Base-by-base conservation (phyloP, 2,888 invertebrate genomes). In the Sphaerophoria rueppellii region DNA sequence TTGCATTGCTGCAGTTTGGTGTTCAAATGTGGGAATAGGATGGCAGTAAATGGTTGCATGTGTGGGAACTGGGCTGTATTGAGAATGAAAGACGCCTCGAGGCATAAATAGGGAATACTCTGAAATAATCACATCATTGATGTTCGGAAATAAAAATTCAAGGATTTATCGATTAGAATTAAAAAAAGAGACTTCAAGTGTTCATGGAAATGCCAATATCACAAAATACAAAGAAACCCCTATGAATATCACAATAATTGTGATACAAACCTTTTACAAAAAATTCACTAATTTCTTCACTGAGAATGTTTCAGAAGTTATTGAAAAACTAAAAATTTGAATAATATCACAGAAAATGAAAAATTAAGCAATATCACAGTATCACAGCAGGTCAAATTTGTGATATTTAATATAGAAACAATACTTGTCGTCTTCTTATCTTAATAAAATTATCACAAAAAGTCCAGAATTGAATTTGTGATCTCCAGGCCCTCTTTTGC, bases 1-100 rank as follows among this genome's bases (percentile, higher is more conserved):
- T 85, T 85, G 85, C 77, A 73, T 67, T 70, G 70, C 70, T 85
- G 76, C 58, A 70, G 69, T 81, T 80, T 70, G 60, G 50, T 46
- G 4, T 14, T 37, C 16, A 37, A 9, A 43, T 60, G 40, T 60
- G 40, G 40, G 24, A 60, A 60, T 40, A 40, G 37, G 76, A 85
- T 83, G 75, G 61, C 14, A 73, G 61, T 16, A 35, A 54, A 46
- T 37, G 35, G 34, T 58, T 73, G 50, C 69, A 85, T 81, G 73
- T 85, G 85, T 77, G 76, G 73, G 55, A 73, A 67, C 75, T 54
- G 67, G 67, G 67, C 54, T 67, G 67, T 9, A 67, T 32, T 54
- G 32, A 37, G 35, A 50, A 7, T 32, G 5, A 2, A 40, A 67
- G 1, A 40, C 32, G 67, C 52, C 67, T 9, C 12, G 4, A 65